phyloP scores from a whole-genome alignment of 2,113 vertebrate genomes.

The Corythornis madagascariensis region DNA sequence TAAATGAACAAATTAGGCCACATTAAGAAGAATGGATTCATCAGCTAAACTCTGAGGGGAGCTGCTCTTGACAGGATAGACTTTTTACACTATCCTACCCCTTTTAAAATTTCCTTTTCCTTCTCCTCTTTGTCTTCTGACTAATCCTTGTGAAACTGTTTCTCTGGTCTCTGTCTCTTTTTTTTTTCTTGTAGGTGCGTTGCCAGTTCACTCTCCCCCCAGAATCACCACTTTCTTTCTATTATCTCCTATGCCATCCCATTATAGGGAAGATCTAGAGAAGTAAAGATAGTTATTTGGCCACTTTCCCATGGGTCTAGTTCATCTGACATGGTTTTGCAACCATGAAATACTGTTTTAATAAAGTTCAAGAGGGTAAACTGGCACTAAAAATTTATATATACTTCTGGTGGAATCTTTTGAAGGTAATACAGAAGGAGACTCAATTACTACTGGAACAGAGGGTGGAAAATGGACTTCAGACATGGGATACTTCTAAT shows the following conservation, averaged over 20 bases:
- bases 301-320: neutral
- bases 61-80: neutral
- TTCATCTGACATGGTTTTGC: neutral
- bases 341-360: neutral
- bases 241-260: neutral
- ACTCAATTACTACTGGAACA: neutral
- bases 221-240: neutral
- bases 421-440: neutral
- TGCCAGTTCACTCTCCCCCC: neutral
- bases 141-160: neutral
- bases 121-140: neutral
- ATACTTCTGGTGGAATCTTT: neutral
- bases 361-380: neutral
- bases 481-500: neutral
- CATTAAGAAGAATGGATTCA: neutral
- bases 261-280: neutral
- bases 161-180: neutral
- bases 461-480: neutral
- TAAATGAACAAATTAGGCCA: neutral
- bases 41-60: neutral
- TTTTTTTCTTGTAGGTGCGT: neutral
- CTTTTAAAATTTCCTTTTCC: neutral
- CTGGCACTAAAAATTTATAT: neutral
- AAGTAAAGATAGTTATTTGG: neutral
- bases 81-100: rapidly evolving